Evolutionary conservation across 1,140 invertebrate genomes (phyloP).

Genomic region (Bombus polaris): DNA sequence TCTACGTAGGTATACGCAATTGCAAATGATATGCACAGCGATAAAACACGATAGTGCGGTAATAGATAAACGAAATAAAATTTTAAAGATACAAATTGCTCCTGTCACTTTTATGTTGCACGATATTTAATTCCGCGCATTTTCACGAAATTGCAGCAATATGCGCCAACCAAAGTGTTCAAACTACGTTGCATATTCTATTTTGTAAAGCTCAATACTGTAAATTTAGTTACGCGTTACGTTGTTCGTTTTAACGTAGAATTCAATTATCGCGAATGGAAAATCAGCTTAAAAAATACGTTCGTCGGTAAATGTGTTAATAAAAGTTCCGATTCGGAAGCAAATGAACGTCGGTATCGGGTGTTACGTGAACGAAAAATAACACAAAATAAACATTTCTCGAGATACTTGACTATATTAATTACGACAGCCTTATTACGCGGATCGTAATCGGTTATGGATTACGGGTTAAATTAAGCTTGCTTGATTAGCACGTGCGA

Average conservation of each 20-base stretch:
- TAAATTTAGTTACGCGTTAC: not conserved
- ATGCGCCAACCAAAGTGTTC: not conserved
- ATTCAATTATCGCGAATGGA: not conserved
- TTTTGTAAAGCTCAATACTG: not conserved
- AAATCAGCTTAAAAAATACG: not conserved
- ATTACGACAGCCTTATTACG: not conserved
- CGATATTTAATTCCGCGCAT: not conserved
- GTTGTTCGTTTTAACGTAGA: not conserved
- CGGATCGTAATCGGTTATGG: not conserved
- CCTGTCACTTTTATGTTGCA: no score
- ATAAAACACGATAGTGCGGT: not conserved
- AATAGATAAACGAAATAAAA: not conserved
- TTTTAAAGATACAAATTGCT: not conserved
- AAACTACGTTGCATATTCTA: not conserved
- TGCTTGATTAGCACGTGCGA: not conserved
- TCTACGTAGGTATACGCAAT: no score
- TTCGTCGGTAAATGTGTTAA: not conserved
- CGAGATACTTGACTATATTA: not conserved
- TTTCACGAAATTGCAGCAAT: not conserved
- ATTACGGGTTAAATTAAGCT: slow-evolving; percentile 10
- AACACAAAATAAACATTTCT: not conserved
- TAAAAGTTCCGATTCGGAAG: not conserved
- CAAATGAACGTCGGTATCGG: not conserved
- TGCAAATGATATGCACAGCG: not conserved
- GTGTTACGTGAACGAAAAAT: not conserved